Evolutionary conservation across 2,113 vertebrate species (phyloP), one percentile per base, ranked within the genome.

Genomic region (Myrmecophaga tridactyla): DNA sequence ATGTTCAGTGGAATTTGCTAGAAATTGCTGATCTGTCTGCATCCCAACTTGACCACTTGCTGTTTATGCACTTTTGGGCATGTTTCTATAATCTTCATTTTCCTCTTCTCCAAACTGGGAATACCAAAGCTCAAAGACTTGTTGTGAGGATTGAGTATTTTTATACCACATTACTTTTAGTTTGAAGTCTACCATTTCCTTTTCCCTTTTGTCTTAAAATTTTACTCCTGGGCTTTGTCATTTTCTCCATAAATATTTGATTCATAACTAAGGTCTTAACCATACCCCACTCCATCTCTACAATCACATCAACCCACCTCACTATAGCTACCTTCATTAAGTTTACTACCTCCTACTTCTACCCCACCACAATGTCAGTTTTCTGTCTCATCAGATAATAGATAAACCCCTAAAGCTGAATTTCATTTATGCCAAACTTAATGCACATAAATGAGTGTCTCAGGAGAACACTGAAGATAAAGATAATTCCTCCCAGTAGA

Each of bases 61-160:
- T 63, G 1, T 81, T 39, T 48, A 23, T 65, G 14, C 75, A 31
- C n/a, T 27, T 6, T 58, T 95, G 2, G 17, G 58, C 15, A 0
- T 75, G 9, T 41, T 84, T 90, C 80, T 73, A 29, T 69, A 5
- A 2, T 75, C 31, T 89, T 36, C 11, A 18, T 51, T 86, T 82
- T 92, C 87, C 86, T 83, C 14, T 87, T 73, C n/a, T 94, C 43
- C 12, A 65, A 86, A 87, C 11, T 46, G 17, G 17, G 25, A 69
- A 46, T 27, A 60, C 8, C 3, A 27, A 41, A 41, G 4, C 18
- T 90, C 51, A 91, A 43, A 89, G 1, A 84, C 21, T 65, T 72
- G 5, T 5, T 63, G 21, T 87, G 53, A 89, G 29, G 7, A 53
- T 46, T 85, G 69, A 34, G 1, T 27, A 80, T 92, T 77, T 91